These are phyloP conservation scores for Gibbula magus DNA, from an alignment of 2,888 invertebrate genomes.

Conservation along the genomic window DNA sequence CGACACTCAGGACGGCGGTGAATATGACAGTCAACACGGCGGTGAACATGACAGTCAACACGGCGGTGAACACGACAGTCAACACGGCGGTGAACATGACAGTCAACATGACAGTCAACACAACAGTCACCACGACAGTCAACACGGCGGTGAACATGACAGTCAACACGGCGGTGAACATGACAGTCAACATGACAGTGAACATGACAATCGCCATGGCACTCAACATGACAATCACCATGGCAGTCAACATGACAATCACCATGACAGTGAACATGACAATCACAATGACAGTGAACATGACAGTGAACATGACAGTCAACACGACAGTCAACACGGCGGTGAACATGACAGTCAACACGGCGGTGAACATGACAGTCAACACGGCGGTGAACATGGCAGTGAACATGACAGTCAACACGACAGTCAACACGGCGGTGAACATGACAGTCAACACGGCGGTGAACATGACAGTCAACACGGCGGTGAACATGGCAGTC, in stretches of 20 bases:
- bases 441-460: slow-evolving; percentile 4
- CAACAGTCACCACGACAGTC: slow-evolving; percentile 2
- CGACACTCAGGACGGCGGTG: no score
- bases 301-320: not conserved
- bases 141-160: not conserved
- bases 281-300: not conserved
- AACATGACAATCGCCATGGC: slow-evolving; percentile 4
- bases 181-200: slow-evolving; percentile 1
- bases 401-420: no score
- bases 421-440: slow-evolving; percentile 2
- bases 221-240: slow-evolving; percentile 22
- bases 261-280: not conserved
- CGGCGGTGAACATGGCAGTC: no score
- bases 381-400: not conserved
- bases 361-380: slow-evolving; percentile 1
- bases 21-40: no score
- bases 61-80: not conserved
- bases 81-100: not conserved
- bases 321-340: not conserved
- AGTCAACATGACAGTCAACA: slow-evolving; percentile 11
- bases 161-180: no score
- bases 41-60: not conserved
- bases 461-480: not conserved
- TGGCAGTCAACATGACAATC: not conserved
- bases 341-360: not conserved